phyloP scores from a whole-genome alignment of 1,140 invertebrate genomes.

The Drosophila trapezifrons region DNA sequence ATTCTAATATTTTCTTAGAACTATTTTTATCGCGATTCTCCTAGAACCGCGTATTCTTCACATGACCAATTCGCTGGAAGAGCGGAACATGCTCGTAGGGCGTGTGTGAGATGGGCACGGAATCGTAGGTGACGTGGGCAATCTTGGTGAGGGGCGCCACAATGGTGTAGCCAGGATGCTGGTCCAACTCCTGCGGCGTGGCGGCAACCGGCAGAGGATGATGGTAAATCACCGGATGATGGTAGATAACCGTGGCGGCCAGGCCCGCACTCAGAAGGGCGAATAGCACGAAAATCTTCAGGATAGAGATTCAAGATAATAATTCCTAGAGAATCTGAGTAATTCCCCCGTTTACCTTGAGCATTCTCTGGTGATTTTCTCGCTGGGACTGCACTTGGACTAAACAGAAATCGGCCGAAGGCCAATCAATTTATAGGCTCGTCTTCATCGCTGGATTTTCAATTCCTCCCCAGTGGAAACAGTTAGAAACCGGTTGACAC shows the following conservation, averaged over 20 bases:
- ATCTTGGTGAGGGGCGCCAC: slow-evolving; percentile 75
- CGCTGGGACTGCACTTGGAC: slow-evolving; percentile 44
- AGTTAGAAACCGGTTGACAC: slow-evolving; percentile 49
- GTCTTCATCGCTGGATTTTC: slow-evolving; percentile 13
- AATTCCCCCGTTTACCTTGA: slow-evolving; percentile 34
- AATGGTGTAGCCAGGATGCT: slow-evolving; percentile 69
- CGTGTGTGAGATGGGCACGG: slow-evolving; percentile 70
- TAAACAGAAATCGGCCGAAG: slow-evolving; percentile 31
- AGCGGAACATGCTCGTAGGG: slow-evolving; percentile 76
- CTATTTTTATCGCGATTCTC: background rate
- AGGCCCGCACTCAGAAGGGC: slow-evolving; percentile 18
- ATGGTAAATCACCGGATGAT: slow-evolving; percentile 61
- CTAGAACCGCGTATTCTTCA: slow-evolving; percentile 46
- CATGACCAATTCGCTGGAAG: slow-evolving; percentile 75
- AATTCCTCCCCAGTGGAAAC: slow-evolving; percentile 8
- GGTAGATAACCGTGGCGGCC: slow-evolving; percentile 62
- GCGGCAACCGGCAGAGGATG: slow-evolving; percentile 31
- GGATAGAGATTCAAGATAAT: slow-evolving; percentile 10
- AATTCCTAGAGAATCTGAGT: background rate
- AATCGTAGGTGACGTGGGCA: slow-evolving; percentile 76
- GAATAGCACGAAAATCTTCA: slow-evolving; percentile 13
- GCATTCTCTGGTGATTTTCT: slow-evolving; percentile 45
- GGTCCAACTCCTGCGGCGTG: slow-evolving; percentile 17
- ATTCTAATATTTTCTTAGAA: background rate
- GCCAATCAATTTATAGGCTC: slow-evolving; percentile 43